Evolutionary conservation across 2,113 vertebrate species (phyloP).

Genomic region (Cyanoderma ruficeps): DNA sequence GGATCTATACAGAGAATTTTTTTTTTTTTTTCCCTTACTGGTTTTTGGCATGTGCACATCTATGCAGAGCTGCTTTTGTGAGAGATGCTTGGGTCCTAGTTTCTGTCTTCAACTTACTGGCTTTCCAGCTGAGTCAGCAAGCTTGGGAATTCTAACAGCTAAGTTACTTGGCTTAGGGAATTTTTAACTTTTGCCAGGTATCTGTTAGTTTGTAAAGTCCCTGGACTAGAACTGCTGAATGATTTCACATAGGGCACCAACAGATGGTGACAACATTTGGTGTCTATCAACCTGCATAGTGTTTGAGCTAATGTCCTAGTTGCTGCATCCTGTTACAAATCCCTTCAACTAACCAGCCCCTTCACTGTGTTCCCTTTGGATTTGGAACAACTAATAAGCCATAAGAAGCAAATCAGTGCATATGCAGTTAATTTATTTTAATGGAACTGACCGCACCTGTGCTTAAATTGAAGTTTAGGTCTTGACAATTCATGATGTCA

Average conservation of each 20-base stretch:
- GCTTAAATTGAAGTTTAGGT: neutral
- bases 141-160: neutral
- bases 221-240: slow-evolving; percentile 8
- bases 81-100: neutral
- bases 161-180: neutral
- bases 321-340: slow-evolving; percentile 30
- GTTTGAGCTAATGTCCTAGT: slow-evolving; percentile 31
- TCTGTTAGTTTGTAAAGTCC: neutral
- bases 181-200: slow-evolving; percentile 32
- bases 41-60: neutral
- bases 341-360: neutral
- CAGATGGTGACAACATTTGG: slow-evolving; percentile 59
- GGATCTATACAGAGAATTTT: neutral
- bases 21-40: neutral
- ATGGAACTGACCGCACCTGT: neutral
- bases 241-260: slow-evolving; percentile 28
- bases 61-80: neutral
- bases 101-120: neutral
- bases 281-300: slow-evolving; percentile 9
- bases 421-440: neutral
- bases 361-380: neutral
- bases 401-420: neutral
- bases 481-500: neutral
- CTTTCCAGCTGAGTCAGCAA: neutral
- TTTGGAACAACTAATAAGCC: neutral